These are phyloP conservation scores for Mallateleia sp. DNA, from an alignment of 2,888 invertebrate genomes.

Conservation along the genomic window DNA sequence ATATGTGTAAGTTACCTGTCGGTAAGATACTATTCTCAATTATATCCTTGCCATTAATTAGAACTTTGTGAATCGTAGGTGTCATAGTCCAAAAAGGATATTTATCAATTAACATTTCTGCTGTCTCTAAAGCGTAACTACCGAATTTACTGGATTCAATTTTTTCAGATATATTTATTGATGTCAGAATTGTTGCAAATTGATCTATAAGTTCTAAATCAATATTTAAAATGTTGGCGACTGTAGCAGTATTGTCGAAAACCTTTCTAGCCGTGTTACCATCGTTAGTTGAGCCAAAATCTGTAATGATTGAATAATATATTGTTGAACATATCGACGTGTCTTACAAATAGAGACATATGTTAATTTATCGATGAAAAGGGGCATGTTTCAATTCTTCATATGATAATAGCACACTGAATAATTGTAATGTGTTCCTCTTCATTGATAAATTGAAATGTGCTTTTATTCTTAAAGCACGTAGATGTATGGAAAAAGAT, in stretches of 20 bases:
- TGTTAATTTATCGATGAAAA: too few relatives aligned
- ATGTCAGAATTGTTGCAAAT: slow-evolving; percentile 33
- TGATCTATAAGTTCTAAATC: slow-evolving; percentile 4
- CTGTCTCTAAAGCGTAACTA: slow-evolving; percentile 39
- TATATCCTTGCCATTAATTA: slow-evolving; percentile 35
- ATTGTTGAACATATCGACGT: too few relatives aligned
- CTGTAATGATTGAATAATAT: not conserved
- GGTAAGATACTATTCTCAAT: slow-evolving; percentile 32
- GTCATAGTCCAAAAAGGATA: slow-evolving; percentile 39
- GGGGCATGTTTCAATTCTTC: too few relatives aligned
- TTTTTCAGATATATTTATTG: slow-evolving; percentile 28
- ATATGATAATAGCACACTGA: too few relatives aligned
- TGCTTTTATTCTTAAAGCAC: too few relatives aligned
- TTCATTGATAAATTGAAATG: too few relatives aligned
- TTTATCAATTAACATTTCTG: slow-evolving; percentile 17
- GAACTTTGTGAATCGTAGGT: slow-evolving; percentile 50
- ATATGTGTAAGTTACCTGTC: too few relatives aligned
- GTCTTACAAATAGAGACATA: too few relatives aligned
- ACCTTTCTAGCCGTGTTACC: slow-evolving; percentile 21
- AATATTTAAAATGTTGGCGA: slow-evolving; percentile 16
- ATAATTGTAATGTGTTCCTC: too few relatives aligned
- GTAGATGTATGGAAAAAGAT: too few relatives aligned
- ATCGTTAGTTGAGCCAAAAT: slow-evolving; percentile 11
- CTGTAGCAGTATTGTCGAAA: slow-evolving; percentile 1
- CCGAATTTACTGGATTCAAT: slow-evolving; percentile 40